Evolutionary conservation across 2,888 invertebrate genomes (phyloP), one percentile per base, ranked within the genome.

Genomic region (Anoncus sp.): DNA sequence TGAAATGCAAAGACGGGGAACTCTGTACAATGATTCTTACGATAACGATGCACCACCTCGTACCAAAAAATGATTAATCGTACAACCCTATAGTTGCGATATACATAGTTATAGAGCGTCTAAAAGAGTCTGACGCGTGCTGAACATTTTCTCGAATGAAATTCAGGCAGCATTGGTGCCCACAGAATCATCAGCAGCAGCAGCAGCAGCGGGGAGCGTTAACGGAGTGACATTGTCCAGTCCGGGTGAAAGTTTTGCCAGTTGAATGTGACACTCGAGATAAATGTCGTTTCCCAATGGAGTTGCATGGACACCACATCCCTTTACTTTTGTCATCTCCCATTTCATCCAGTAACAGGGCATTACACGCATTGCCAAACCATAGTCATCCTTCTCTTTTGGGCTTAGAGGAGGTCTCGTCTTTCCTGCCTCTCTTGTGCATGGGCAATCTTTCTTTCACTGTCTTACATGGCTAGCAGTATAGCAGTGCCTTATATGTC

Each of bases 231-330:
- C 67, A 70, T 69, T 66, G 60, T 63, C 60, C 63, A 38, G 60
- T 59, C 49, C 38, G 16, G 49, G 70, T 47, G 60, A 74, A 71
- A 78, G 60, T 74, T 76, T 71, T 84, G 85, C 86, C 85, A 82
- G 82, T 84, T 83, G 78, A 83, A 87, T 84, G 87, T 86, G 87
- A 86, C 87, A 86, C 85, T 87, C 83, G 85, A 89, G 88, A 89
- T 88, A 87, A 89, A 89, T 89, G 87, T 86, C 77, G 60, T 67
- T 24, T 67, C 69, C 75, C 69, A 67, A 67, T 74, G 65, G 72
- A 65, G 73, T 70, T 63, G 18, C 71, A 66, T 43, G 49, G 27
- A 66, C 60, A 65, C 59, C 70, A 18, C 27, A 38, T 53, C 60
- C 38, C 63, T 51, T 67, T 38, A 47, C 43, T 45, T 47, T 55